phyloP scores from a whole-genome alignment of 2,113 vertebrate species.

The Salminus brasiliensis region DNA sequence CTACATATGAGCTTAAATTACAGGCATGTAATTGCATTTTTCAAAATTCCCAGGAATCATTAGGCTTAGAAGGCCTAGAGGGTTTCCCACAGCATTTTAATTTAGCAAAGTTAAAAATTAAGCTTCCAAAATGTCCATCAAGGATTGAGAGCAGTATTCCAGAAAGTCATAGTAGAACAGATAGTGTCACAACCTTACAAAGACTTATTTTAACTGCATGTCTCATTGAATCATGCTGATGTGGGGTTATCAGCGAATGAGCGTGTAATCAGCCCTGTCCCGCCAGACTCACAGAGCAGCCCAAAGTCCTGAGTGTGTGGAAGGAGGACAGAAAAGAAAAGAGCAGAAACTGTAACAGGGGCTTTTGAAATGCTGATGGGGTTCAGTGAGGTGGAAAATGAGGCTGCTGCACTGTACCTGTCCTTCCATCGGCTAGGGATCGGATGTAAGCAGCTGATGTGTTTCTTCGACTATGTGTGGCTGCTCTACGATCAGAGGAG shows the following conservation, averaged over 20 bases:
- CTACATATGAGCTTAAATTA: too few relatives aligned
- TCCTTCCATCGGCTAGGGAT: background rate
- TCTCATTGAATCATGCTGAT: background rate
- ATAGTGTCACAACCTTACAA: too few relatives aligned
- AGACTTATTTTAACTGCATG: background rate
- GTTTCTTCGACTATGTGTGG: conserved; percentile 1
- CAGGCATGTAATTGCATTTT: too few relatives aligned
- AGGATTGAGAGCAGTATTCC: too few relatives aligned
- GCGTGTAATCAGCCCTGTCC: background rate
- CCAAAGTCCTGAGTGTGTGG: background rate
- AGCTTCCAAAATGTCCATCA: too few relatives aligned
- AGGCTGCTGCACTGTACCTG: background rate
- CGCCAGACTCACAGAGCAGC: background rate
- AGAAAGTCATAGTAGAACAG: too few relatives aligned
- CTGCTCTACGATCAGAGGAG: conserved; percentile 17
- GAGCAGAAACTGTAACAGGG: conserved; percentile 1
- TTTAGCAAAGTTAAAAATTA: too few relatives aligned
- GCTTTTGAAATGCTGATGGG: conserved; percentile 38
- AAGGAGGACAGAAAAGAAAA: conserved; percentile 9
- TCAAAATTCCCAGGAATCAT: too few relatives aligned
- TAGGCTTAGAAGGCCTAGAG: too few relatives aligned
- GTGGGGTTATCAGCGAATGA: background rate
- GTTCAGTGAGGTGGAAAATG: conserved; percentile 14
- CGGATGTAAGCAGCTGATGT: conserved; percentile 24
- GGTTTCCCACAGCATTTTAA: too few relatives aligned